Base-by-base conservation (phyloP, 2,797 vertebrate genomes). In the Natrix natrix region DNA sequence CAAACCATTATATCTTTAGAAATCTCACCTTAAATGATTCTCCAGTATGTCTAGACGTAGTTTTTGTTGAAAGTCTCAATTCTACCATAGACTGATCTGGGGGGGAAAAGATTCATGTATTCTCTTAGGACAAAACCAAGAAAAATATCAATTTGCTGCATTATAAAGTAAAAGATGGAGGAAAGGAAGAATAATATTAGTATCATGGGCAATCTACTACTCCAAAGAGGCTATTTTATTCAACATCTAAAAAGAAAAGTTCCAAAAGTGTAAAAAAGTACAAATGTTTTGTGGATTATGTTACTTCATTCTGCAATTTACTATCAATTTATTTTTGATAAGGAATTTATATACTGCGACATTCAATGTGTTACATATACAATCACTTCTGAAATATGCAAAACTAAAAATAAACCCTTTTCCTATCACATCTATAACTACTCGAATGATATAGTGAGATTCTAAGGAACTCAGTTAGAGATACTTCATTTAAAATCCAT, bases 1-100 rank as follows among this genome's bases (percentile, higher is more conserved):
- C 37, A 91, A 32, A 5, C 13, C 1, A 78, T 43, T 48, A 14
- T 32, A 61, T 88, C 24, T 54, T 52, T 59, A 95, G 2, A 93
- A 66, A 20, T 94, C 95, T 97, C 97, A 99, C 99, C 99, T 99
- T 98, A 96, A 99, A 98, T 87, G 97, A 97, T 61, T 97, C 96
- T 13, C 96, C 96, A 59, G 98, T 98, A 93, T 98, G 96, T 93
- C 96, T 97, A 86, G 98, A 97, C 95, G 97, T 88, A 43, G 20
- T 90, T 87, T 98, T 98, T 61, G 98, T 96, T 6, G 96, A 95
- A 90, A 97, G 95, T 57, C 97, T 98, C 95, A 99, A 59, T 56
- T 97, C 96, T 8, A 91, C 95, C 91, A 99, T 97, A 89, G 94
- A 95, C 94, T 93, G 96, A 93, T 98, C 99, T 99, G 52, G 8